A percentile compares a stretch with the other conserved stretches of the same genome.
Conservation (phyloP, 2,888 invertebrate genomes). For the Digitonthophagus gazella region DNA sequence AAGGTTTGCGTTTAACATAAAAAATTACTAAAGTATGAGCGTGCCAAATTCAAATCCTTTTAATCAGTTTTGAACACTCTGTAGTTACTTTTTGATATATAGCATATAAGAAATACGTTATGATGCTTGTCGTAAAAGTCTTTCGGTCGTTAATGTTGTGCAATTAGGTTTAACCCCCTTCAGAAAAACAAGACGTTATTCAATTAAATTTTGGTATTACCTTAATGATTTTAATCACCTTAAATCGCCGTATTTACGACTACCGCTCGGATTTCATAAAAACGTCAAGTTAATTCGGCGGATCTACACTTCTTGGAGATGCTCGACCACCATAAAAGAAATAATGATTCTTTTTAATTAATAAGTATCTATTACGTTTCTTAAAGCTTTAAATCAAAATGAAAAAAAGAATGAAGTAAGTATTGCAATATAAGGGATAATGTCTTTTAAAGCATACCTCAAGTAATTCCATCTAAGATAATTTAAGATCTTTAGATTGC, state of each 20-base stretch:
- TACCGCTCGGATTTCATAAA: not conserved
- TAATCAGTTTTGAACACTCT: not conserved
- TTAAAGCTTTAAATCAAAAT: not conserved
- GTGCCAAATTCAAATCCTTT: not conserved
- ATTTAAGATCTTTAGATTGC: not conserved
- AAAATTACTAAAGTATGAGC: too few species aligned
- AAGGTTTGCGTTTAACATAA: too few species aligned
- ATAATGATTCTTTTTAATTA: not conserved
- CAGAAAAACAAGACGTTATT: conserved; percentile 10
- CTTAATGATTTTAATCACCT: conserved; percentile 38
- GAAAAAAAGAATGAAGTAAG: not conserved
- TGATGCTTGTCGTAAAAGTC: not conserved
- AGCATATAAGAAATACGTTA: not conserved
- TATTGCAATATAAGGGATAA: not conserved
- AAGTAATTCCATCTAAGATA: not conserved
- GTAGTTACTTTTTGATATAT: not conserved
- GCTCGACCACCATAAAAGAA: not conserved
- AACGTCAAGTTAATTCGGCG: not conserved
- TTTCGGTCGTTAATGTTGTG: not conserved
- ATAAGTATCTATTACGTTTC: not conserved
- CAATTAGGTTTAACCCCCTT: not conserved
- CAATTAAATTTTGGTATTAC: conserved; percentile 19
- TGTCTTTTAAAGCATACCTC: not conserved
- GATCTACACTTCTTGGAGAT: not conserved
- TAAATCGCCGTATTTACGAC: conserved; percentile 39